These are phyloP conservation scores for Phyllopteryx taeniolatus DNA, from an alignment of 2,113 vertebrate genomes.

Conservation along the genomic window DNA sequence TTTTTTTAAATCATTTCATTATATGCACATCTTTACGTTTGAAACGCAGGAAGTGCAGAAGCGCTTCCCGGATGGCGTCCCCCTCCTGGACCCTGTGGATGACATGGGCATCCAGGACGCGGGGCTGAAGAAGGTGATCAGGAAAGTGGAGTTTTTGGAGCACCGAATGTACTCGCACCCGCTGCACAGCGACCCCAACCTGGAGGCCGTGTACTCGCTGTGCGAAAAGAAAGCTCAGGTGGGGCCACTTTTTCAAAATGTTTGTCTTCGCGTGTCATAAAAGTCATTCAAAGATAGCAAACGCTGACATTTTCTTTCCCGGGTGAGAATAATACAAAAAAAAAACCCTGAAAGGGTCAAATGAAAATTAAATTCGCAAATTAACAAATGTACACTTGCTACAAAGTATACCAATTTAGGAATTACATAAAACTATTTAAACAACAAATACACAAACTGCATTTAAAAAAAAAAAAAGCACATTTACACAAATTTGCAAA, in stretches of 20 bases:
- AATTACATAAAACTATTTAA: too few relatives aligned
- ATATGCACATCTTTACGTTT: neutral
- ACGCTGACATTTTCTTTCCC: neutral
- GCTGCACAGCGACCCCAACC: constrained; percentile 88
- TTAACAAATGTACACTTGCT: too few relatives aligned
- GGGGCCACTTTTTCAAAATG: constrained; percentile 23
- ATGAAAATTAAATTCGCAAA: too few relatives aligned
- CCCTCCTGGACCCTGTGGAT: constrained; percentile 89
- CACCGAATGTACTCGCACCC: constrained; percentile 96
- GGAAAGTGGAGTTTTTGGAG: constrained; percentile 96
- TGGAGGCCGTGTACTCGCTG: constrained; percentile 88
- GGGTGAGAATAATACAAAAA: too few relatives aligned
- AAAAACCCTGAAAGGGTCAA: too few relatives aligned
- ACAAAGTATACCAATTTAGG: too few relatives aligned
- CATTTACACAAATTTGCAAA: too few relatives aligned
- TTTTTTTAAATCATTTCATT: neutral
- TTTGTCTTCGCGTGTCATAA: neutral
- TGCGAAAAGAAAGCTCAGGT: constrained; percentile 96
- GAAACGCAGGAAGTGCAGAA: constrained; percentile 88
- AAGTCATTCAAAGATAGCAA: neutral
- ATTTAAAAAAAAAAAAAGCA: too few relatives aligned
- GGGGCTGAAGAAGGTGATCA: constrained; percentile 91
- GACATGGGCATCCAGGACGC: constrained; percentile 98
- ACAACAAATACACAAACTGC: too few relatives aligned
- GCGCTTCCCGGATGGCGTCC: constrained; percentile 92